Conservation (phyloP, 2,888 invertebrate species). For the Nebria brevicollis region DNA sequence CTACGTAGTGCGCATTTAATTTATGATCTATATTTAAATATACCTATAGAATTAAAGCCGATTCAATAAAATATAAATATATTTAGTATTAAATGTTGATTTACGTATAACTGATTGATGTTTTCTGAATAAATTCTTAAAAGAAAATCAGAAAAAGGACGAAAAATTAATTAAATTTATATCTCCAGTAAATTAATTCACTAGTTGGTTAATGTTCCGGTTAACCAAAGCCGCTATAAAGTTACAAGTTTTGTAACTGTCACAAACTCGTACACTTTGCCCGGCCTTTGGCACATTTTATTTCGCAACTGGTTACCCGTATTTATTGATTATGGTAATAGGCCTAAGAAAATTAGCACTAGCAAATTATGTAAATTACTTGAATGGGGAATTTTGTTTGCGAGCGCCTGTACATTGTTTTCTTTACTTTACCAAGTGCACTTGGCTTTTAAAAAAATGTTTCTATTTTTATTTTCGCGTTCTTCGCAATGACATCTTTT, state of each 20-base stretch:
- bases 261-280: not conserved
- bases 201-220: not conserved
- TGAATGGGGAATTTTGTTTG: not conserved
- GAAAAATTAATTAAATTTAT: not conserved
- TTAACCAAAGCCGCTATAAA: not conserved
- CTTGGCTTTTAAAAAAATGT: not conserved
- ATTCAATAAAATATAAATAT: too few relatives aligned
- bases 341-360: not conserved
- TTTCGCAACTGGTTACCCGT: not conserved
- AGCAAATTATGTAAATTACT: not conserved
- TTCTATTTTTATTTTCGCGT: not conserved
- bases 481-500: not conserved
- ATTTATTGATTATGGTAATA: not conserved
- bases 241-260: not conserved
- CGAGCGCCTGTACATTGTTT: not conserved
- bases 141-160: not conserved
- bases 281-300: not conserved
- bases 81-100: too few relatives aligned
- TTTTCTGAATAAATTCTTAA: too few relatives aligned
- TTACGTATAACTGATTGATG: too few relatives aligned
- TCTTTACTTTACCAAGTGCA: not conserved
- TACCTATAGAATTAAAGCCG: too few relatives aligned
- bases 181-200: not conserved
- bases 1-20: too few relatives aligned
- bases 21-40: too few relatives aligned